Evolutionary conservation across 2,797 vertebrate species (phyloP), one percentile per base, ranked within the genome.

Genomic region (Gadopsis bispinosus): DNA sequence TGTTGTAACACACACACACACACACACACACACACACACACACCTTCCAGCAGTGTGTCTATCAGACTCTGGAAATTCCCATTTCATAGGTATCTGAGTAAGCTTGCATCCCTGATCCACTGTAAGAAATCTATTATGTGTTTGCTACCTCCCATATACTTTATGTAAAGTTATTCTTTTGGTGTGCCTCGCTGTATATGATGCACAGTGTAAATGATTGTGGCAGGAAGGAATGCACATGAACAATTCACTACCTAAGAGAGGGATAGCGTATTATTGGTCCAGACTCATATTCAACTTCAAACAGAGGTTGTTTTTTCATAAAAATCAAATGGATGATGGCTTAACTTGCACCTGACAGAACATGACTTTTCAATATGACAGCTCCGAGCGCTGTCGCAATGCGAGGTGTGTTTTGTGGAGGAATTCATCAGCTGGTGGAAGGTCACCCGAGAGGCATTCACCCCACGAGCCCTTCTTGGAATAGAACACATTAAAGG

Each of bases 401-500:
- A 81, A 77, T 73, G 77, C 1, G 1, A 43, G 63, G 50, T 68
- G 58, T 74, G 26, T 86, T 76, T 68, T 45, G 61, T 33, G 70
- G 39, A 81, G 58, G 68, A 79, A 88, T 87, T 78, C 76, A 86
- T 87, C 76, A 86, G 84, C 73, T 20, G 20, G 8, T 47, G 65
- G 70, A 84, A 92, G 84, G 88, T 89, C 84, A 84, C 75, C 69
- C 3, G 29, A 41, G 82, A 89, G 80, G 55, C 87, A 67, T 50
- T 73, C 73, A 73, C 80, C 77, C 50, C 20, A 79, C 33, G 1
- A 87, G 75, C 73, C 78, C 70, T 83, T 81, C 84, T 75, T 75
- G 64, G 75, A 90, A 90, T 75, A 83, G 71, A 85, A 84, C 77
- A 76, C 85, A 93, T 92, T 90, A 91, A 88, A 33, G 90, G 86